Evolutionary conservation across 2,888 invertebrate species (phyloP), one percentile per base, ranked within the genome.

Genomic region (Neuroscelio doddi): DNA sequence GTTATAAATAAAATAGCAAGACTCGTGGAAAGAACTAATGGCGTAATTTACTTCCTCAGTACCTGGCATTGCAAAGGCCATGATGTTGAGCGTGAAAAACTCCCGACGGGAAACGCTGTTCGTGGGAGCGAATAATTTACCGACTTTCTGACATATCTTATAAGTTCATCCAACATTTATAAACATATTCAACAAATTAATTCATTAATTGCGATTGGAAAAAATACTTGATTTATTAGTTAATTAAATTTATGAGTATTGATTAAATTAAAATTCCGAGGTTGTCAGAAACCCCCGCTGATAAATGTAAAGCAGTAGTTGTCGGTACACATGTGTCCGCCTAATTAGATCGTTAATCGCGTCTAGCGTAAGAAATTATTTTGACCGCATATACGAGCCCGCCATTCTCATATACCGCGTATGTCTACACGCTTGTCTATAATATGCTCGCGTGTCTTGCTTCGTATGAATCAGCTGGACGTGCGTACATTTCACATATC

Each of bases 401-500:
- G 44, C 47, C 36, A 53, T 52, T 57, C 30, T 21, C 62, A 29
- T 57, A 50, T 39, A 55, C 47, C 58, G 55, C 51, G 63, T 51
- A 26, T 59, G 59, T 63, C 55, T 47, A 44, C 58, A 34, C 45
- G 46, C 56, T 62, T 57, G 52, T 57, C 47, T 30, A 47, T 57
- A 44, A 52, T 49, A 47, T 39, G 44, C 50, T 59, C 57, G 59
- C 50, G 59, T 64, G 56, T 64, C 50, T 42, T 39, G 45, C 47
- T 12, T 53, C 50, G 52, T 41, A 63, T 67, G 67, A 67, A 67
- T 63, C 59, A 63, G 52, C 49, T 45, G 52, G 55, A 63, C 51
- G 46, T 44, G 39, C 64, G 59, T 55, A 57, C 56, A 41, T 41
- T 53, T 27, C 16, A 26, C 30, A 29, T 52, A 41, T 61, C 45